A percentile compares a stretch with the other conserved stretches of the same genome.
Conservation (phyloP, 2,113 vertebrate species). For the Garra rufa region DNA sequence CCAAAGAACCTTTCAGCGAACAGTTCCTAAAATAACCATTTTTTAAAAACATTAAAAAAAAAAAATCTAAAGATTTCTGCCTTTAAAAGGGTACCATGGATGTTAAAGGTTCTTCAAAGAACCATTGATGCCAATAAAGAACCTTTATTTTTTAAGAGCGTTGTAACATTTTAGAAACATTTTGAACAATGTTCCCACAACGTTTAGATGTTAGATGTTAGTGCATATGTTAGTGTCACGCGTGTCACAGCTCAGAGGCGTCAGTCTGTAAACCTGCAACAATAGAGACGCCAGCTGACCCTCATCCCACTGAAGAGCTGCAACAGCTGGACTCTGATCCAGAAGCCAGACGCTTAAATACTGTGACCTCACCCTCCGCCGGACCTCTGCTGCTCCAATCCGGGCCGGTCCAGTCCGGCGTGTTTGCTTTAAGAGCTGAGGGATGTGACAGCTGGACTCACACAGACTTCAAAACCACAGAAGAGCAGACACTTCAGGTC, state of each 20-base stretch:
- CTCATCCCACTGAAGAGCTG: neutral
- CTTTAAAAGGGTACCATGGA: too few relatives aligned
- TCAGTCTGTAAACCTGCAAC: neutral
- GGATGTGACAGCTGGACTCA: neutral
- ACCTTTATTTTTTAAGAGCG: too few relatives aligned
- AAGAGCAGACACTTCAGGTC: constrained; percentile 51
- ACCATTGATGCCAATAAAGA: too few relatives aligned
- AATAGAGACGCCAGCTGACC: neutral
- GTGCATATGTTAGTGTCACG: too few relatives aligned
- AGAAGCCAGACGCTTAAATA: neutral
- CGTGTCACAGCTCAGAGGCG: neutral
- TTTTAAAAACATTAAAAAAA: too few relatives aligned
- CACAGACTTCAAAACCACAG: neutral
- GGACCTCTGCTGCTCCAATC: neutral
- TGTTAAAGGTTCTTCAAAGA: too few relatives aligned
- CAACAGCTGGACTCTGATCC: neutral
- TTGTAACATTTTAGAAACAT: too few relatives aligned
- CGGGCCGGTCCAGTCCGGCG: neutral
- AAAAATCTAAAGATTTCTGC: too few relatives aligned
- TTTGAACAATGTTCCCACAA: too few relatives aligned
- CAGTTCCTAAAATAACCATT: too few relatives aligned
- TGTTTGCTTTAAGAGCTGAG: neutral
- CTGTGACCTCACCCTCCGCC: neutral
- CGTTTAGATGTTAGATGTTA: too few relatives aligned
- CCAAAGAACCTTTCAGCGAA: too few relatives aligned